Evolutionary conservation across 30 jellyfish, hydroid and myxozoan genomes (phyloP).

Genomic region (Hydractinia echinata): DNA sequence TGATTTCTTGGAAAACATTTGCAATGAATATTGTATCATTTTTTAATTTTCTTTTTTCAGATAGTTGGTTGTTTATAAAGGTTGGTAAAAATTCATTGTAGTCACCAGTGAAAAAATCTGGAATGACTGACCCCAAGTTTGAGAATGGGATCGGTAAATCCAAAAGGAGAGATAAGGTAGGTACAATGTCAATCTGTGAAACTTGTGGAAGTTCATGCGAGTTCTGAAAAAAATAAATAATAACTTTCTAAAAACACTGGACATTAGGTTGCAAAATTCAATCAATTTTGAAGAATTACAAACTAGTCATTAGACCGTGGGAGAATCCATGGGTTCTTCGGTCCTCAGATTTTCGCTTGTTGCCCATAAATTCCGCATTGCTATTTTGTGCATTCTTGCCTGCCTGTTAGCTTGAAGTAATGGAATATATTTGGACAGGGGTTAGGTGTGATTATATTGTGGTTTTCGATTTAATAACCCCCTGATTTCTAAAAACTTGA

Average conservation of each 20-base stretch:
- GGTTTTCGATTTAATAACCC: too few species aligned
- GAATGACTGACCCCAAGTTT: conserved; percentile 70
- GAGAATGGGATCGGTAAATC: conserved; percentile 86
- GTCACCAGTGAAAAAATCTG: conserved; percentile 49
- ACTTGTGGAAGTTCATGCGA: conserved; percentile 25
- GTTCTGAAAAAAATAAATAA: neutral
- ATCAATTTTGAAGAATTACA: too few species aligned
- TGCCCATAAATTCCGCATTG: too few species aligned
- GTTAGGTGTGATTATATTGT: too few species aligned
- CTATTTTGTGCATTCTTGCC: too few species aligned
- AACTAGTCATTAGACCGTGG: too few species aligned
- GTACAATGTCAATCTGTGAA: conserved; percentile 83
- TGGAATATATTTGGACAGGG: too few species aligned
- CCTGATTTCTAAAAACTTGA: too few species aligned
- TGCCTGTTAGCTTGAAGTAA: too few species aligned
- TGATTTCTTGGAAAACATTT: conserved; percentile 16
- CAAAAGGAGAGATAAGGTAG: conserved; percentile 76
- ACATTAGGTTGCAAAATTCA: too few species aligned
- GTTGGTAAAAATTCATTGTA: neutral
- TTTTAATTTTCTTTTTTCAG: neutral
- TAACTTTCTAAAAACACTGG: neutral
- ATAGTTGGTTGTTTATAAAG: neutral
- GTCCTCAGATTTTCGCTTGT: too few species aligned
- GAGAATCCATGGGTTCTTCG: too few species aligned
- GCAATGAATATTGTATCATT: neutral